Evolutionary conservation across 2,797 vertebrate genomes (phyloP).

Genomic region (Anabas testudineus): DNA sequence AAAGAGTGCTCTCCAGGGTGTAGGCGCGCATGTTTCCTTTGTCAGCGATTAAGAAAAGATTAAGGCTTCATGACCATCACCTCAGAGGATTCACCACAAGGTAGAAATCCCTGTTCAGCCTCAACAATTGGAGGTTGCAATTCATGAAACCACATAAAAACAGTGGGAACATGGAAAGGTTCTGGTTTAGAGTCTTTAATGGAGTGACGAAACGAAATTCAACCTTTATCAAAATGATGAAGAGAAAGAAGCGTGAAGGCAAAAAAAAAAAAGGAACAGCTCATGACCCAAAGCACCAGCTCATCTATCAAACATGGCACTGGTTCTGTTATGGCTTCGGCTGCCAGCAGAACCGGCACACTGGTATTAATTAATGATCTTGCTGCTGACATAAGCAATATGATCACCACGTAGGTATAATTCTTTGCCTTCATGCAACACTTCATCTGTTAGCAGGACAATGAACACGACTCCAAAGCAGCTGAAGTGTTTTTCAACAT

Average conservation of each 20-base stretch:
- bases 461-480: neutral
- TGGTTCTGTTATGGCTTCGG: neutral
- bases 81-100: neutral
- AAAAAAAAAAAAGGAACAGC: neutral
- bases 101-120: neutral
- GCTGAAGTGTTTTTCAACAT: constrained; percentile 1
- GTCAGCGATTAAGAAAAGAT: neutral
- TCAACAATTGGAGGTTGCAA: neutral
- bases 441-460: neutral
- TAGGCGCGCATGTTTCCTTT: neutral
- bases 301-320: neutral
- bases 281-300: neutral
- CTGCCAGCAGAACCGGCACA: neutral
- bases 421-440: neutral
- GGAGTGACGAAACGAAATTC: neutral
- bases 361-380: neutral
- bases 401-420: neutral
- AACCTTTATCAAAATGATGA: neutral
- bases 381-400: neutral
- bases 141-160: neutral
- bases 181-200: neutral
- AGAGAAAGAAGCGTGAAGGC: neutral
- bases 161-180: neutral
- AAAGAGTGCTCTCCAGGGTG: neutral
- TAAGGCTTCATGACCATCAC: neutral